phyloP scores from a whole-genome alignment of 2,113 vertebrate species.

The Entelurus aequoreus region DNA sequence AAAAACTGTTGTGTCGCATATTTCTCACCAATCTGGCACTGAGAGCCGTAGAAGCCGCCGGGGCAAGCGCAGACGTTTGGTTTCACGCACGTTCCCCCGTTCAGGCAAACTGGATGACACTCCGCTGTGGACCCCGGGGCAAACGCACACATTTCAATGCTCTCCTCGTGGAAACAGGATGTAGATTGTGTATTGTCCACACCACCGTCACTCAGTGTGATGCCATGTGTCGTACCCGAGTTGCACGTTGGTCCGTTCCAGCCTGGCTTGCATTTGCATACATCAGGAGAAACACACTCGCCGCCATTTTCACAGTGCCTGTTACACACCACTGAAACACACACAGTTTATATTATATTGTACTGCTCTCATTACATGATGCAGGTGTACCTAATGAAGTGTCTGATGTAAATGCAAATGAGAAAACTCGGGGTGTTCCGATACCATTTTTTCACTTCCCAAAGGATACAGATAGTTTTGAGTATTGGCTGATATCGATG shows the following conservation, averaged over 20 bases:
- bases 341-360: no score
- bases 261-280: slow-evolving; percentile 79
- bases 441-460: no score
- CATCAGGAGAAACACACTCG: slow-evolving; percentile 79
- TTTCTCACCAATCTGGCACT: slow-evolving; percentile 85
- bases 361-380: no score
- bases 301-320: slow-evolving; percentile 91
- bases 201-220: no score
- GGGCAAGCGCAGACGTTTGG: slow-evolving; percentile 82
- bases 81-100: slow-evolving; percentile 83
- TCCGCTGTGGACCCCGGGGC: slow-evolving; percentile 63
- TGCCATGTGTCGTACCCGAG: slow-evolving; percentile 70
- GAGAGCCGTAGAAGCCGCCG: slow-evolving; percentile 83
- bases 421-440: no score
- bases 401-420: no score
- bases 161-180: no score
- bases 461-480: no score
- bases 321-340: slow-evolving; percentile 84
- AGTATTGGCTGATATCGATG: no score
- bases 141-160: background rate
- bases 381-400: no score
- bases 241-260: slow-evolving; percentile 84
- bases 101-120: slow-evolving; percentile 85
- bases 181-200: no score
- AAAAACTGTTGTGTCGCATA: no score